phyloP scores from a whole-genome alignment of 2,113 vertebrate species.

The Gymnocephalus cernua region DNA sequence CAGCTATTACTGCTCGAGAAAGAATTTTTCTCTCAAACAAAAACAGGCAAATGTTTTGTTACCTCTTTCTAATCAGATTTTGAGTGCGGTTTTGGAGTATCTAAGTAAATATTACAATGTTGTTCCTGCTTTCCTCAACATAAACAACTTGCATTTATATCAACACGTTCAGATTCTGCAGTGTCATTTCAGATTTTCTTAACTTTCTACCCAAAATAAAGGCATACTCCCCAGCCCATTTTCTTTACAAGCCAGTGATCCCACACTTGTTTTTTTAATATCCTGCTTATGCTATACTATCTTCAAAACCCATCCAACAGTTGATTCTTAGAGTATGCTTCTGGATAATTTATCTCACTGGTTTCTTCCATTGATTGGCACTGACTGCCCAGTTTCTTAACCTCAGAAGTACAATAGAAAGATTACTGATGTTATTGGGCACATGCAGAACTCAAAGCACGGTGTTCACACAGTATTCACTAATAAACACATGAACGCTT shows the following conservation, averaged over 20 bases:
- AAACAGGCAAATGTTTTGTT: slow-evolving; percentile 17
- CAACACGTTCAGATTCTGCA: neutral
- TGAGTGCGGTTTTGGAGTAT: neutral
- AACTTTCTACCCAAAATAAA: neutral
- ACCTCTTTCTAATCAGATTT: neutral
- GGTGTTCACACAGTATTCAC: slow-evolving; percentile 49
- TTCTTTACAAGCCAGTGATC: neutral
- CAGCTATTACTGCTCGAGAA: slow-evolving; percentile 1
- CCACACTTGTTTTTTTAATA: neutral
- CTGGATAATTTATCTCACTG: slow-evolving; percentile 18
- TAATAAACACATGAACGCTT: slow-evolving; percentile 75
- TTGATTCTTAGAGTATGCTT: slow-evolving; percentile 9
- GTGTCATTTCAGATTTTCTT: neutral
- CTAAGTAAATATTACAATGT: neutral
- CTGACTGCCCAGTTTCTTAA: slow-evolving; percentile 22
- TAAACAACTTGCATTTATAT: slow-evolving; percentile 16
- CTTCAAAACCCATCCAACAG: slow-evolving; percentile 10
- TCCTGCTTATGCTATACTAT: neutral
- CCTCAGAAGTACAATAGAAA: slow-evolving; percentile 6
- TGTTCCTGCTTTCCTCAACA: slow-evolving; percentile 6
- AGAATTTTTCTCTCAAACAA: slow-evolving; percentile 9
- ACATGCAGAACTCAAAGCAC: slow-evolving; percentile 33
- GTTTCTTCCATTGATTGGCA: slow-evolving; percentile 8
- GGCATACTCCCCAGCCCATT: neutral
- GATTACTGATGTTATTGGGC: slow-evolving; percentile 25